Base-by-base conservation (phyloP, 1,140 invertebrate genomes). In the Calliphora vicina region DNA sequence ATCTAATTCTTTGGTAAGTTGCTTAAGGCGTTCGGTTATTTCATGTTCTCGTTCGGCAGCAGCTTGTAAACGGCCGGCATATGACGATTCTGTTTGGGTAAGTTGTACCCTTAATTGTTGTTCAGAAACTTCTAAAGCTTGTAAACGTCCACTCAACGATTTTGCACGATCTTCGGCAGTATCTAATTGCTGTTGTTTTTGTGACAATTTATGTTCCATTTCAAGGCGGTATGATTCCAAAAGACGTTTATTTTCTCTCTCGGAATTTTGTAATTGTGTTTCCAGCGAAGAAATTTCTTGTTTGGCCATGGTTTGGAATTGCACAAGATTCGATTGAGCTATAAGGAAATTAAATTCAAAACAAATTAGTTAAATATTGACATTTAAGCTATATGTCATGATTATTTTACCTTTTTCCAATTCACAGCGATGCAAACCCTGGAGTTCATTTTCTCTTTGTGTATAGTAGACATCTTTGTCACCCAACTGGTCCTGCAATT, bases 401-500 rank as follows among this genome's bases (percentile, higher is more conserved):
- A 5, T 26, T 9, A 15, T 43, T 43, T 45, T 80, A 91, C 90
- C 87, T 86, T 89, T 87, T 57, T 87, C 85, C 61, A 90, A 81
- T 84, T 90, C 86, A 76, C 82, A 85, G 82, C 84, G 84, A 83
- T 89, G 86, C 42, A 85, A 78, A 20, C 86, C 85, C 17, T 89
- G 84, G 43, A 82, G 67, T 43, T 90, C 88, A 82, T 86, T 84
- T 82, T 90, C 85, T 0, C 86, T 83, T 29, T 86, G 86, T 1
- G 80, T 29, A 84, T 86, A 90, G 67, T 87, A 89, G 10, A 86
- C 83, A 80, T 91, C 91, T 85, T 93, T 92, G 50, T 90, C 87
- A 2, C 87, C 85, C 43, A 93, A 84, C 73, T 91, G 90, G 82
- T 94, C 92, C 83, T 93, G 92, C 50, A 94, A 87, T 73, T 91